Evolutionary conservation across 1,140 invertebrate genomes (phyloP), one percentile per base, ranked within the genome.

Genomic region (Meloidogyne hapla): DNA sequence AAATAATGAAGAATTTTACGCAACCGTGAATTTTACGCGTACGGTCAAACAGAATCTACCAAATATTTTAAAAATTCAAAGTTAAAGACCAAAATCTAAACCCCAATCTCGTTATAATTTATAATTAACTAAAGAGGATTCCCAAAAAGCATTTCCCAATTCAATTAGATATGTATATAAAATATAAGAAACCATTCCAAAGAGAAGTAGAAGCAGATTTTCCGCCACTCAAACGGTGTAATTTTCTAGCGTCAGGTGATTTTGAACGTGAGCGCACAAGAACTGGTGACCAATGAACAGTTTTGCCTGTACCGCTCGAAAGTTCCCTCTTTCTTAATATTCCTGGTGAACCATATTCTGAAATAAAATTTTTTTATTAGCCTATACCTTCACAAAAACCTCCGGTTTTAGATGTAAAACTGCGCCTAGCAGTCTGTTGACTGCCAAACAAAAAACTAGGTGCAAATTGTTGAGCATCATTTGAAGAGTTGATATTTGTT

Each of bases 231-330:
- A 9, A 26, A 9, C 15, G 26, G 5, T 56, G 21, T 33, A 33
- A 68, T 21, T 69, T 79, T 25, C 12, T 42, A 9, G 56, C 67
- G 33, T 64, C 66, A 2, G 69, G 69, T 21, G 70, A 75, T 15
- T 64, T 61, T 18, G 77, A 67, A 28, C 66, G 77, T 26, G 72
- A 81, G 33, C 79, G 25, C 10, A 79, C 73, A 23, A 81, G 67
- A 9, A 67, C 61, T 1, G 79, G 79, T 4, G 78, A 81, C 78
- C 78, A 79, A 56, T 79, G 77, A 64, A 79, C 78, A 61, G n/a
- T 79, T 42, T 79, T 79, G 9, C 56, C 62, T 1, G 42, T 38
- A 38, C 21, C 48, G 76, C 10, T 67, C 79, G 10, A n/a, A 33
- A 18, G n/a, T 21, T 76, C 75, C 1, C 67, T n/a, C 12, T 26